Evolutionary conservation across 2,888 invertebrate species (phyloP), one percentile per base, ranked within the genome.

Genomic region (Acanthosepion pharaonis): DNA sequence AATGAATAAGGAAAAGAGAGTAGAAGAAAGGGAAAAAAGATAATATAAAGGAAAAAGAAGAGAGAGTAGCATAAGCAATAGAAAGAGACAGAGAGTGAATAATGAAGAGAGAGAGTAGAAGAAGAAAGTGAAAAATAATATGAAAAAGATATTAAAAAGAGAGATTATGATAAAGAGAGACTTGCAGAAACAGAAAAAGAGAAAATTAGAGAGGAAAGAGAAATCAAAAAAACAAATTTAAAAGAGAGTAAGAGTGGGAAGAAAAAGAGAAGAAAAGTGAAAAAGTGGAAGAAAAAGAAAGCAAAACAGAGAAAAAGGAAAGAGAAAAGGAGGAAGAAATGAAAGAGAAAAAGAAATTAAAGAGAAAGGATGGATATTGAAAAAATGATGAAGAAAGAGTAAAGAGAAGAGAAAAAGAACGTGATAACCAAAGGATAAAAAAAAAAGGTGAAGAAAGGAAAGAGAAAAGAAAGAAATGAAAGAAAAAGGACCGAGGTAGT

Each of bases 251-350:
- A 64, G 4, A 28, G 9, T 5, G 11, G 28, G 4, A 64, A 9
- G 28, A 8, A 28, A 64, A 5, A 28, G 28, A 28, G 28, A 64
- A 64, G 25, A 28, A 28, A 28, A 28, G 11, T 5, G 4, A 64
- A 11, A 64, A 8, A 64, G 28, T 5, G 28, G 25, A 9, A 64
- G 28, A 64, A 28, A 28, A 9, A 5, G 28, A 64, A 64, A 28
- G 28, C 4, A 9, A 28, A 5, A 5, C 28, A 5, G 64, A 28
- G 28, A 28, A 28, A 64, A n/a, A 78, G n/a, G 15, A n/a, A n/a
- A 9, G n/a, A 3, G 1, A 9, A 6, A 9, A 0, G 15, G 0
- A 11, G 6, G n/a, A n/a, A 9, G 28, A n/a, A 8, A n/a, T 1
- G 8, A 78, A n/a, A 28, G 8, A 5, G 18, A 8, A 2, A n/a